Evolutionary conservation across 2,888 invertebrate species (phyloP), one percentile per base, ranked within the genome.

Genomic region (Encarsia formosa): DNA sequence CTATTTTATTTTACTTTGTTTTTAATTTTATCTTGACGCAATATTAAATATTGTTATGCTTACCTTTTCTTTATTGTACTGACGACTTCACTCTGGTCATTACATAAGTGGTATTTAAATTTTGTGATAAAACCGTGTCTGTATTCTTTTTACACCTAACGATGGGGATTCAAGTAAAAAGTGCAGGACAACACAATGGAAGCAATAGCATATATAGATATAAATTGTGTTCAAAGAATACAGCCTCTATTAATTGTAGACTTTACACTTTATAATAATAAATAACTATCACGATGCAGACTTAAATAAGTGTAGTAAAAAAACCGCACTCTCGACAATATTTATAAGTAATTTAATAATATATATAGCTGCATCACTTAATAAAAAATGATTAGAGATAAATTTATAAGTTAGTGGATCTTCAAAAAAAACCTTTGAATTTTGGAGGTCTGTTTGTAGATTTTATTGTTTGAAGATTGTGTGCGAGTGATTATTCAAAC

Each of bases 1-100:
- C 11, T 20, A 38, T 15, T 9, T 5, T 18, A 22, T 41, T 40
- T 4, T 23, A 15, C 43, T 13, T 26, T 43, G 13, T 20, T 38
- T 18, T 43, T 23, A 22, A 44, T 16, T 22, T 19, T 6, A 42
- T 8, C n/a, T 38, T 49, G 45, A 40, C 34, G 41, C 44, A 48
- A 22, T 48, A 52, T 45, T 49, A 26, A 55, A 37, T 37, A n/a
- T 32, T 35, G 20, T 44, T 38, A 42, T 47, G 43, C 49, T 50
- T 53, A 51, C 23, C n/a, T n/a, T n/a, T 15, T 38, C 26, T 23
- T 22, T 53, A 51, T 39, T 45, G 53, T 56, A 50, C 44, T 38
- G 47, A 56, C 53, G n/a, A 50, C 50, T 31, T 48, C 40, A 50
- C 48, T 56, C 43, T 53, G 52, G 53, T 56, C 56, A 56, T 50